Base-by-base conservation (phyloP, 2,113 vertebrate genomes). In the Chaenocephalus aceratus region DNA sequence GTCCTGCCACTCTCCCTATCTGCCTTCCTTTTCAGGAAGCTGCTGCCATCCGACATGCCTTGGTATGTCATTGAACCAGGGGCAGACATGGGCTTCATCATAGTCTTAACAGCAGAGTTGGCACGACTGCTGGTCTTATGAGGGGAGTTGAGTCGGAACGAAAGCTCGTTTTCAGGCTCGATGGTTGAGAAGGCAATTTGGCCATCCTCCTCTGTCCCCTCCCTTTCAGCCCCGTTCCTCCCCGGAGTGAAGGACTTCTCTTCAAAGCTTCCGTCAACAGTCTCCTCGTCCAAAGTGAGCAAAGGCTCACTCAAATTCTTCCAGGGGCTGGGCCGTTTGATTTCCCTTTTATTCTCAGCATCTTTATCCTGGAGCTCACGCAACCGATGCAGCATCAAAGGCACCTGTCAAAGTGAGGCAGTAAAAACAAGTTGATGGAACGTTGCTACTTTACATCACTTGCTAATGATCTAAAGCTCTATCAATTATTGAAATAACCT, bases 301-400 rank as follows among this genome's bases (percentile, higher is more conserved):
- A 99, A 91, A 18, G 96, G 95, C 65, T 96, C 96, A 1, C 94
- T 95, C 0, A 95, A 92, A 49, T 92, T 93, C 79, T 97, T 98
- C 60, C 97, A 95, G 54, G 97, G 97, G 70, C 96, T 98, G 9
- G 95, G 97, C 12, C 97, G 95, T 83, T 97, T 98, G 64, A 91
- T 95, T 86, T 99, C 97, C 79, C 95, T 96, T 76, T 96, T 96
- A 58, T 86, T 95, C 68, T 96, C 96, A 53, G 94, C 92, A 82
- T 98, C 97, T 68, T 96, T 96, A 51, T 97, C 95, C 91, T 99
- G 98, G 13, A 99, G 92, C 79, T 99, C 97, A 69, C 97, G 95
- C 8, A 99, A 84, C 13, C 97, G 95, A 73, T 97, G 96, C 86
- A 99, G 95, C 91, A 99, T 98, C 89, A 99, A 94, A 66, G 97